phyloP scores from a whole-genome alignment of 1,140 invertebrate species.

The Heliconius eleuchia region DNA sequence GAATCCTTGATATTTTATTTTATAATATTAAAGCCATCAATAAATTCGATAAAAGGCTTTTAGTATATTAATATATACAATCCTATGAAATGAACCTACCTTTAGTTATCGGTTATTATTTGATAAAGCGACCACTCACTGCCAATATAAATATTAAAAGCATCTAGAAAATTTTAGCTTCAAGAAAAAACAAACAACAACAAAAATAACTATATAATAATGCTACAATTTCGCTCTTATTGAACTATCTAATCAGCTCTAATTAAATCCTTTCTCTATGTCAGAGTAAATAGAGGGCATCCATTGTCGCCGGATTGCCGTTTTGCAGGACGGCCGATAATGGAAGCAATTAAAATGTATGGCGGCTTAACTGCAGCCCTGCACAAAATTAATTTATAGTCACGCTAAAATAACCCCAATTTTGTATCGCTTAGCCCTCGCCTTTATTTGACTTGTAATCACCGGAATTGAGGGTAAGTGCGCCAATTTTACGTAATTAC shows the following conservation, averaged over 20 bases:
- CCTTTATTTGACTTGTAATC: slow-evolving; percentile 55
- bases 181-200: too few relatives aligned
- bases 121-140: too few relatives aligned
- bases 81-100: too few relatives aligned
- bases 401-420: slow-evolving; percentile 71
- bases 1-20: too few relatives aligned
- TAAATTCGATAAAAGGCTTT: too few relatives aligned
- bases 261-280: slow-evolving; percentile 38
- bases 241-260: background rate
- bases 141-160: too few relatives aligned
- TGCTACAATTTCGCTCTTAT: background rate
- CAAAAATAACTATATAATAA: too few relatives aligned
- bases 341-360: slow-evolving; percentile 80
- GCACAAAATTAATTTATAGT: slow-evolving; percentile 79
- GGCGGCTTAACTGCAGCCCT: slow-evolving; percentile 76
- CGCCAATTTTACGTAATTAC: slow-evolving; percentile 25
- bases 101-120: too few relatives aligned
- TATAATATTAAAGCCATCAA: too few relatives aligned
- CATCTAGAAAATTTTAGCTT: too few relatives aligned
- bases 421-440: slow-evolving; percentile 53
- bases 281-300: slow-evolving; percentile 54
- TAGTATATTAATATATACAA: too few relatives aligned
- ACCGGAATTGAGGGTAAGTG: slow-evolving; percentile 45
- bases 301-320: slow-evolving; percentile 67
- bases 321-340: slow-evolving; percentile 74